A percentile compares a stretch with the other conserved stretches of the same genome.
Evolutionary conservation across 2,888 invertebrate species (phyloP).

Genomic region (Malthinus seriepunctatus): DNA sequence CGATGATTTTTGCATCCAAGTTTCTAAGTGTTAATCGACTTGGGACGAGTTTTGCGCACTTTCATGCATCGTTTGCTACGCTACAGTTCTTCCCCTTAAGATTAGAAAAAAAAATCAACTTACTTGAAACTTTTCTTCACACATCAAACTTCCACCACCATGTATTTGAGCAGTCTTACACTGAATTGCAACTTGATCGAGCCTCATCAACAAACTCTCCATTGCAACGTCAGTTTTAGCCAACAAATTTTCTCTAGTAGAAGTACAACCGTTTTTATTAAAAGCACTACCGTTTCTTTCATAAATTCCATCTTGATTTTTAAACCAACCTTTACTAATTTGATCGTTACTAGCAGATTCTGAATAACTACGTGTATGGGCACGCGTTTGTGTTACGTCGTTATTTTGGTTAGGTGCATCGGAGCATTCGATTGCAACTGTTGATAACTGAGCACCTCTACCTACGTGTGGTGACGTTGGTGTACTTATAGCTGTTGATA

Average conservation of each 20-base stretch:
- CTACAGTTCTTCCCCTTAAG: too few relatives aligned
- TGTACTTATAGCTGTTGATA: constrained; percentile 51
- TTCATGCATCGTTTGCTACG: too few relatives aligned
- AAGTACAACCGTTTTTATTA: constrained; percentile 43
- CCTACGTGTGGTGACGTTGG: constrained; percentile 53
- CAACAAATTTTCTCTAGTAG: constrained; percentile 60
- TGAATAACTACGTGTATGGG: constrained; percentile 20
- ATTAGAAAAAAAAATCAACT: constrained; percentile 33
- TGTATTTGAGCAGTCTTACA: constrained; percentile 75
- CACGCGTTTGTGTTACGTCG: constrained; percentile 40
- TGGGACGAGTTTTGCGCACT: too few relatives aligned
- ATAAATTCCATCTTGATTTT: constrained; percentile 14
- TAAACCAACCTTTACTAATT: constrained; percentile 3
- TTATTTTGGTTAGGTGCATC: constrained; percentile 25
- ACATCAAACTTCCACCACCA: constrained; percentile 74
- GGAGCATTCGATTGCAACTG: constrained; percentile 36
- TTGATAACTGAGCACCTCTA: constrained; percentile 38
- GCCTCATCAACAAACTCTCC: constrained; percentile 66
- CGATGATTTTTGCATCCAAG: too few relatives aligned
- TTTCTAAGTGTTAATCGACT: too few relatives aligned
- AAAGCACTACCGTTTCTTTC: constrained; percentile 26
- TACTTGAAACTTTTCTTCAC: constrained; percentile 77
- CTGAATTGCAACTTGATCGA: constrained; percentile 72
- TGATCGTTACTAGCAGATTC: constrained; percentile 17
- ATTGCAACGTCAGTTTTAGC: constrained; percentile 73